Conservation (phyloP, 2,113 vertebrate species). For the Clupea harengus region DNA sequence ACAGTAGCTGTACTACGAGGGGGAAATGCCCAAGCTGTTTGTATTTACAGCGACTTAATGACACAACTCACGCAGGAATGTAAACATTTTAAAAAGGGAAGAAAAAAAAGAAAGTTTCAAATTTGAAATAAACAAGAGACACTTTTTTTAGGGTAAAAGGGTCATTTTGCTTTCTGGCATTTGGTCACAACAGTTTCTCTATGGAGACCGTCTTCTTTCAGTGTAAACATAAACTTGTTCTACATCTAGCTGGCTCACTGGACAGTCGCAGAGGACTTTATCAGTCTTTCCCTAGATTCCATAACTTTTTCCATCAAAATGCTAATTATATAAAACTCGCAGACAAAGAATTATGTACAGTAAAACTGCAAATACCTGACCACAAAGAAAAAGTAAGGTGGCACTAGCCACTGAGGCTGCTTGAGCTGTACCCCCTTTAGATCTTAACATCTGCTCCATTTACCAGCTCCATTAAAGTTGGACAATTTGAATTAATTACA, state of each 20-base stretch:
- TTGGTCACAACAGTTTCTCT: neutral
- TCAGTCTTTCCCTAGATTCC: neutral
- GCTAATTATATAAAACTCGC: neutral
- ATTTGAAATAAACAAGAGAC: conserved; percentile 16
- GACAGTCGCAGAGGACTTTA: neutral
- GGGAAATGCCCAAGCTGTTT: conserved; percentile 51
- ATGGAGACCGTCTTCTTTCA: conserved; percentile 2
- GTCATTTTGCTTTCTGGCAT: neutral
- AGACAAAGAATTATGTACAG: neutral
- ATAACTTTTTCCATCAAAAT: neutral
- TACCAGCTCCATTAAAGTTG: conserved; percentile 40
- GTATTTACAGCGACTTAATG: conserved; percentile 58
- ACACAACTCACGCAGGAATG: conserved; percentile 54
- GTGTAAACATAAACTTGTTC: conserved; percentile 27
- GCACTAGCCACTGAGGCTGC: neutral
- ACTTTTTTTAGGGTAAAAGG: neutral
- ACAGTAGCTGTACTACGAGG: conserved; percentile 21
- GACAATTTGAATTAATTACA: conserved; percentile 57
- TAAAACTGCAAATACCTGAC: neutral
- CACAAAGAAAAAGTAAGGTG: neutral
- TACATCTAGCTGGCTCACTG: conserved; percentile 30
- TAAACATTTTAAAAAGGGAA: conserved; percentile 48
- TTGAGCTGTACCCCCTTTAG: neutral
- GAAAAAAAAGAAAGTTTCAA: conserved; percentile 39
- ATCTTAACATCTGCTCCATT: conserved; percentile 44